Evolutionary conservation across 2,888 invertebrate species (phyloP).

Genomic region (Geotrupes spiniger): DNA sequence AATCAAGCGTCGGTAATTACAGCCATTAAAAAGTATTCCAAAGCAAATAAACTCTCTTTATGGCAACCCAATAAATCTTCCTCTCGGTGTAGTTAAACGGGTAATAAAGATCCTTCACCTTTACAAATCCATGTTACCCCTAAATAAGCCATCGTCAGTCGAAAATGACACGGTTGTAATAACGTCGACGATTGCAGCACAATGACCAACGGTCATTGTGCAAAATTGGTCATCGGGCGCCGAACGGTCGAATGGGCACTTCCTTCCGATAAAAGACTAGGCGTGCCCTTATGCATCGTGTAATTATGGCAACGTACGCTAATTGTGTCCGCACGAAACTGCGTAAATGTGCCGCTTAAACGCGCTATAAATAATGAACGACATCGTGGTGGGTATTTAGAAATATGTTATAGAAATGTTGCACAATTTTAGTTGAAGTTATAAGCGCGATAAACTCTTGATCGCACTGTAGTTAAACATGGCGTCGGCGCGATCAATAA

Average conservation of each 20-base stretch:
- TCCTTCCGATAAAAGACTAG: conserved; percentile 20
- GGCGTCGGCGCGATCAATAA: conserved; percentile 48
- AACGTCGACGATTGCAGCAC: conserved; percentile 13
- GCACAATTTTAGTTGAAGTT: no score
- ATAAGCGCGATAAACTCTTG: not conserved
- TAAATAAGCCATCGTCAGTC: conserved; percentile 2
- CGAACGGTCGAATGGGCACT: conserved; percentile 24
- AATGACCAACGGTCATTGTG: conserved; percentile 22
- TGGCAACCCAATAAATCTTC: not conserved
- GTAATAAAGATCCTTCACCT: conserved; percentile 3
- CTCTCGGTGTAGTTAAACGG: not conserved
- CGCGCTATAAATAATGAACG: no score
- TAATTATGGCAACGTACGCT: conserved; percentile 15
- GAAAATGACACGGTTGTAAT: conserved; percentile 21
- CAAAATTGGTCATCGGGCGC: conserved; percentile 23
- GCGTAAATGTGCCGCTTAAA: no score
- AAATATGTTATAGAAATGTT: no score
- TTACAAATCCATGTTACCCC: conserved; percentile 7
- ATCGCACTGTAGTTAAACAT: conserved; percentile 28
- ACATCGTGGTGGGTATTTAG: no score
- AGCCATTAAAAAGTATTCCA: no score
- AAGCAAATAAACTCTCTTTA: no score
- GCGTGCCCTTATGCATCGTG: conserved; percentile 16
- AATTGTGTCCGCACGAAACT: conserved; percentile 1
- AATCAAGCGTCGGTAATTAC: no score